A percentile compares a stretch with the other conserved stretches of the same genome.
Evolutionary conservation across 2,797 vertebrate genomes (phyloP).

Genomic region (Scolopax bukidnonensis): DNA sequence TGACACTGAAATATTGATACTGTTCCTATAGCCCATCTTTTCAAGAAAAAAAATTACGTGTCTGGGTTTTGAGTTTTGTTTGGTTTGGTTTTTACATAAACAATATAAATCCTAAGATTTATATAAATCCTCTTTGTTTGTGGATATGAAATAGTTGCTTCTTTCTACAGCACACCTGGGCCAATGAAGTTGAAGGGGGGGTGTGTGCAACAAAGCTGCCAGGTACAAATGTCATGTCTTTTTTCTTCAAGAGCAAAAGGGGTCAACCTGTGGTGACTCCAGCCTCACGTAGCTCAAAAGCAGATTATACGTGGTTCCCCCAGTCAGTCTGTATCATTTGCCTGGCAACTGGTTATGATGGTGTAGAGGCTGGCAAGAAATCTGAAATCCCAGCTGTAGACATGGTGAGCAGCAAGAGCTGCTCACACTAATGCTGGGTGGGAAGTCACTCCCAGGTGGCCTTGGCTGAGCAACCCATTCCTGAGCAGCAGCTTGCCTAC

Average conservation of each 20-base stretch:
- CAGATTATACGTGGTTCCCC: rapidly evolving
- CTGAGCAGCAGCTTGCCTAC: neutral
- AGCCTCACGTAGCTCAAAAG: rapidly evolving
- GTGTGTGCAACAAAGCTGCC: neutral
- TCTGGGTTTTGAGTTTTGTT: neutral
- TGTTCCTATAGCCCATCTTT: neutral
- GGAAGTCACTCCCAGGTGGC: neutral
- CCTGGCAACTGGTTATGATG: neutral
- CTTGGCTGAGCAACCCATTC: neutral
- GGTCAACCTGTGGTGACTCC: neutral
- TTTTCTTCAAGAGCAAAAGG: neutral
- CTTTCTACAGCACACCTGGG: neutral
- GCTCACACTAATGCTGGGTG: neutral
- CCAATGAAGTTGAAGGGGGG: neutral
- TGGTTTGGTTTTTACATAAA: no score
- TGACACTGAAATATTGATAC: neutral
- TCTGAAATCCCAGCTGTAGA: neutral
- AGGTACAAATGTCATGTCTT: neutral
- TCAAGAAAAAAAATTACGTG: neutral
- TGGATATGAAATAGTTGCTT: neutral
- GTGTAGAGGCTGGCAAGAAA: neutral
- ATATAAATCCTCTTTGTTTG: neutral
- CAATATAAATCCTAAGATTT: no score
- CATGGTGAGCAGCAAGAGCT: neutral
- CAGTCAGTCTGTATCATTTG: neutral